Base-by-base conservation (phyloP, 2,797 vertebrate genomes). In the Nasua narica region DNA sequence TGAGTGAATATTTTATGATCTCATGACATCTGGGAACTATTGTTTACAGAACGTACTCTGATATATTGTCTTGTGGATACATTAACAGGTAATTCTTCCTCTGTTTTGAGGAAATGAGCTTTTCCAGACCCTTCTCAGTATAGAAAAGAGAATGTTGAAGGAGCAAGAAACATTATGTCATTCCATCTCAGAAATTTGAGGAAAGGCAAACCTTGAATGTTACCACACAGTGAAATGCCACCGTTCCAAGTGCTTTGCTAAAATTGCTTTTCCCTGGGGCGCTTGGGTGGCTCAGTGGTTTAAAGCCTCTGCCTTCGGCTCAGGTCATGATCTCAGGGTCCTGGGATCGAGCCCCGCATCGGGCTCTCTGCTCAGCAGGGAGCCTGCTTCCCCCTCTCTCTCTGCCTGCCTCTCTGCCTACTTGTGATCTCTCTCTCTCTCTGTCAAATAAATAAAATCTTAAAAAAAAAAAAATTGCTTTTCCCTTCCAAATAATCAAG, bases 101-200 rank as follows among this genome's bases (percentile, higher is more conserved):
- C 40, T 62, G 0, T 62, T 97, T 93, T 89, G 70, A 87, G 65
- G n/a, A 95, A 77, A 25, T 79, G 65, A 91, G 62, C n/a, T 90
- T 96, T 82, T 76, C 40, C 32, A 95, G 60, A 56, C 37, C 3
- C 29, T 70, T 62, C 16, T 81, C 16, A 50, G 29, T 74, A 46
- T n/a, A 87, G 76, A 78, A 84, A 90, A 62, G 50, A 86, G 52
- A 81, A 87, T 81, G 58, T 72, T 52, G 29, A 67, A 40, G 43
- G 48, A 54, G 16, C 52, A 48, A 77, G 60, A 87, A 67, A 81
- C 40, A 5, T 27, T 65, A 43, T 88, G 16, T 70, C 40, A 84
- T 48, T 60, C 40, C 46, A 2, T 65, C 48, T 92, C 48, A 62
- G 60, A 78, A 89, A 89, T 35, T 27, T 70, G 32, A 82, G n/a